Base-by-base conservation (phyloP, 2,113 vertebrate genomes). In the Centropus unirufus region DNA sequence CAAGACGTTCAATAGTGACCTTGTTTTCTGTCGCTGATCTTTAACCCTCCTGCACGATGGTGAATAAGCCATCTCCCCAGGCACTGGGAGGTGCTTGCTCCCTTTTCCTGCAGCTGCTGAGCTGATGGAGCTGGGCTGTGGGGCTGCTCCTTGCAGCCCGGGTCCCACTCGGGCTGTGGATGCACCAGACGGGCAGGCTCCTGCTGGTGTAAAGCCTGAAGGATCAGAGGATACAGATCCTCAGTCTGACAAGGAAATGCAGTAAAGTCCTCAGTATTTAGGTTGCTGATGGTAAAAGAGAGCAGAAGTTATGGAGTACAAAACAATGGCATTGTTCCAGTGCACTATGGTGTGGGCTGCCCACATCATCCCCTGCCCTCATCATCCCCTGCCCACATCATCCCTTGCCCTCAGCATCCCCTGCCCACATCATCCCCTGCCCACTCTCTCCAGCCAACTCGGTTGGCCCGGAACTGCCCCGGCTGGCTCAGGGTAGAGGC, bases 41-140 rank as follows among this genome's bases (percentile, higher is more conserved):
- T 55, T 61, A 49, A 34, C 18, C 77, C 55, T 69, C 32, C 73
- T 0, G 1, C 26, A 26, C 29, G 11, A 5, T 3, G n/a, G 23
- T 14, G 57, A 34, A 9, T 5, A 9, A 90, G 20, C 29, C 40
- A 17, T 34, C 46, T 32, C 24, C 62, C 14, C 0, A 1, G 49
- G 24, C 3, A 2, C 57, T 12, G 46, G 34, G 17, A 29, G 62
- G 13, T 42, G 34, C 32, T 63, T 5, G 9, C 55, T 73, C 36
- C 24, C 40, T 49, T 68, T 62, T 77, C 29, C 80, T 0, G 0
- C 70, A 76, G 70, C 44, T 27, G 20, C 46, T 11, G 62, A 61
- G 75, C 39, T 0, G 2, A 5, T 13, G 0, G 2, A 74, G 40
- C 39, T 7, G 1, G 20, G 44, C 20, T 72, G 76, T 17, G 21